Percentiles rank a stretch among this genome's conserved stretches.
Conservation (phyloP, 2,888 invertebrate species). For the Synanthedon tipuliformis region DNA sequence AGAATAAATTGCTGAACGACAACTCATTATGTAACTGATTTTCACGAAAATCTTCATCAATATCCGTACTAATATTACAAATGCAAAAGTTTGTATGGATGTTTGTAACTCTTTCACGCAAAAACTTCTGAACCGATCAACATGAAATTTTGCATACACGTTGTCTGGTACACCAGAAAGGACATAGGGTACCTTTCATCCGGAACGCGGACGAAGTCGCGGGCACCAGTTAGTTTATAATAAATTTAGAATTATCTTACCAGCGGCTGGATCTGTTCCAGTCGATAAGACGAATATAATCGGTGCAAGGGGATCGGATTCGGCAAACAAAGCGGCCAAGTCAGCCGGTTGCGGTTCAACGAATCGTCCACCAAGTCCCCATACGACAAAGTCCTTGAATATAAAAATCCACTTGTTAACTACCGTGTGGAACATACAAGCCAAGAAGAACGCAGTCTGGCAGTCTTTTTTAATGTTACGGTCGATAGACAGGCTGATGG, state of each 20-base stretch:
- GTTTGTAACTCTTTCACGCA: no score
- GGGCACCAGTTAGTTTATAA: no score
- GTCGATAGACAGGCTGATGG: neutral
- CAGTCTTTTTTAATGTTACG: neutral
- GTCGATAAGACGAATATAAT: conserved; percentile 90
- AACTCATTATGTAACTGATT: no score
- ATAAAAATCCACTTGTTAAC: neutral
- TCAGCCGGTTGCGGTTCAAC: conserved; percentile 90
- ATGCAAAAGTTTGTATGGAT: no score
- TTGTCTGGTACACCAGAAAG: no score
- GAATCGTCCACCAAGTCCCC: conserved; percentile 80
- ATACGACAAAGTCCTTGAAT: conserved; percentile 72
- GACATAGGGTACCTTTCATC: no score
- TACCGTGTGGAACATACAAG: neutral
- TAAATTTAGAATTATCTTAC: conserved; percentile 15
- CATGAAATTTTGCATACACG: no score
- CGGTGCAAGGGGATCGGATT: conserved; percentile 82
- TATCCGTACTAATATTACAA: no score
- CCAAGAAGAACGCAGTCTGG: no score
- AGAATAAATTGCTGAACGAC: no score
- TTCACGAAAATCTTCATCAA: neutral
- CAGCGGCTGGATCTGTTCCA: conserved; percentile 88
- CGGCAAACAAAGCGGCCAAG: conserved; percentile 81
- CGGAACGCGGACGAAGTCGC: no score
- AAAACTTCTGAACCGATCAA: no score